Evolutionary conservation across 2,797 vertebrate genomes (phyloP).

Genomic region (Sorex maritimensis): DNA sequence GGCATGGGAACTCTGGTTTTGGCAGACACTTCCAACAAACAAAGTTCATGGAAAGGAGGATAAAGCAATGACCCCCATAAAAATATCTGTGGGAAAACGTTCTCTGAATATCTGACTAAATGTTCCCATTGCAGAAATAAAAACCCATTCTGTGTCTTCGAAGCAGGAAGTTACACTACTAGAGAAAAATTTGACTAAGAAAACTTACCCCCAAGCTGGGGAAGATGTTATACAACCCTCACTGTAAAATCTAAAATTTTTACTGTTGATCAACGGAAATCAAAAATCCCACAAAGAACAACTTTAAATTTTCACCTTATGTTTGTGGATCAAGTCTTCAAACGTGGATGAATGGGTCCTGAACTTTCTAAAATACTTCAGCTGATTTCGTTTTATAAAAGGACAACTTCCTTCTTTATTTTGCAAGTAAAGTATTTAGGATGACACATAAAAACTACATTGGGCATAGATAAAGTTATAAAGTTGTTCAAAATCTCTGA

Average conservation of each 20-base stretch:
- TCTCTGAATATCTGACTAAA: constrained; percentile 64
- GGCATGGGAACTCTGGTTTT: constrained; percentile 14
- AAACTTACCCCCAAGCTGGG: constrained; percentile 55
- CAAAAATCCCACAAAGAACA: constrained; percentile 48
- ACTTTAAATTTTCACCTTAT: constrained; percentile 22
- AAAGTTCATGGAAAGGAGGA: constrained; percentile 51
- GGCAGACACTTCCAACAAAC: constrained; percentile 46
- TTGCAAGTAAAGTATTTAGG: constrained; percentile 65
- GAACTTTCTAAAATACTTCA: constrained; percentile 53
- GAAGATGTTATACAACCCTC: constrained; percentile 43
- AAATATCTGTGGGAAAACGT: constrained; percentile 80
- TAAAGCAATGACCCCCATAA: constrained; percentile 61
- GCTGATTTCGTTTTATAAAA: constrained; percentile 46
- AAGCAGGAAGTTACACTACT: constrained; percentile 76
- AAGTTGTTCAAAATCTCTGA: background rate
- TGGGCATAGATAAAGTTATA: constrained; percentile 32
- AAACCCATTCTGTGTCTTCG: background rate
- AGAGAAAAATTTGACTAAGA: constrained; percentile 78
- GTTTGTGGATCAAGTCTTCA: background rate
- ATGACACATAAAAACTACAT: constrained; percentile 25
- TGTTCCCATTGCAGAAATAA: constrained; percentile 70
- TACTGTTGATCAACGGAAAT: constrained; percentile 3
- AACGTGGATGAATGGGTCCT: background rate
- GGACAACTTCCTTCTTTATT: constrained; percentile 61
- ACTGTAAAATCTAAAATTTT: constrained; percentile 32